These are phyloP conservation scores for Cephus nigrinus DNA, from an alignment of 2,888 invertebrate genomes.

Conservation along the genomic window DNA sequence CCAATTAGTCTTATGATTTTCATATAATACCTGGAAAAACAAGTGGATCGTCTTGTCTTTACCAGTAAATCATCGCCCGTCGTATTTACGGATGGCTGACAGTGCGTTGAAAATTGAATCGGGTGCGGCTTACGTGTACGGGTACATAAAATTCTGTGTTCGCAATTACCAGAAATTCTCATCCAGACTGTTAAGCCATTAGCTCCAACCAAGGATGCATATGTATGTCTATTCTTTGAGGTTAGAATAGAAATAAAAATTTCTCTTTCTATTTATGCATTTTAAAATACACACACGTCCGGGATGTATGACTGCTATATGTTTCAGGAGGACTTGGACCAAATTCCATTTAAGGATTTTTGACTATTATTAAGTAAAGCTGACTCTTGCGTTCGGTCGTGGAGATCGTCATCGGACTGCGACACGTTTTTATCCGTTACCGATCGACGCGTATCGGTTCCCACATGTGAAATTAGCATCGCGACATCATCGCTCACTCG, in stretches of 20 bases:
- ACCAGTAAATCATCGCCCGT: background rate
- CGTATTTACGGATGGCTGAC: background rate
- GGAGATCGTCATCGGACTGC: background rate
- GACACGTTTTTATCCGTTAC: background rate
- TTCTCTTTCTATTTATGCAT: background rate
- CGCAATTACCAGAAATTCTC: background rate
- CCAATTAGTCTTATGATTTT: background rate
- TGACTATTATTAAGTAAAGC: background rate
- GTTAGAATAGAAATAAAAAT: background rate
- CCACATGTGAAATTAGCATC: slow-evolving; percentile 53
- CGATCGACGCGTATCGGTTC: slow-evolving; percentile 31
- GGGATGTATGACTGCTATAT: background rate
- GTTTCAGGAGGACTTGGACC: background rate
- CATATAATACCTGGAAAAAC: background rate
- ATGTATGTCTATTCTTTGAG: background rate
- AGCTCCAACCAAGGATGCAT: background rate
- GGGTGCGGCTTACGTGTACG: background rate
- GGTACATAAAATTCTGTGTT: background rate
- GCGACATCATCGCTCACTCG: slow-evolving; percentile 55
- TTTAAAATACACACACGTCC: background rate
- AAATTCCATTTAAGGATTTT: background rate
- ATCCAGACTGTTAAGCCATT: background rate
- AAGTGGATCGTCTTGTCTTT: background rate
- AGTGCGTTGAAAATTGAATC: background rate
- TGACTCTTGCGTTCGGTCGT: background rate